Conservation (phyloP, 2,113 vertebrate genomes). For the Reinhardtius hippoglossoides region DNA sequence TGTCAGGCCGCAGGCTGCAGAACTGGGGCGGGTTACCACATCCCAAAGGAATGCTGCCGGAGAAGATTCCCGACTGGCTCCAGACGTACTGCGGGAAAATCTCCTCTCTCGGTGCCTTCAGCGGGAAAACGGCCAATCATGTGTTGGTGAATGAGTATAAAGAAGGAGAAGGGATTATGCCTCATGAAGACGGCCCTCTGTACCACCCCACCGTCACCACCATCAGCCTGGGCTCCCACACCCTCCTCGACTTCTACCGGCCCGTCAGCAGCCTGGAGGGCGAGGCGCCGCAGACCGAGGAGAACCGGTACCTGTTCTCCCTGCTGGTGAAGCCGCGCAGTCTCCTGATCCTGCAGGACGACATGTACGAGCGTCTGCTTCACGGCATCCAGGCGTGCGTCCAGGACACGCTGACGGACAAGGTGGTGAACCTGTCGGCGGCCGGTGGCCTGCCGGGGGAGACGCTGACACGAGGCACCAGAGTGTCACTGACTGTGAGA, state of each 20-base stretch:
- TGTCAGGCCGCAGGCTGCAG: conserved; percentile 88
- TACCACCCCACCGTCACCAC: conserved; percentile 93
- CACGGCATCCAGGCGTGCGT: conserved; percentile 82
- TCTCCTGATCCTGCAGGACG: conserved; percentile 86
- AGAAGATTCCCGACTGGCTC: conserved; percentile 89
- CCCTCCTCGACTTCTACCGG: conserved; percentile 88
- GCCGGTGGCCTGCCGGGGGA: conserved; percentile 69
- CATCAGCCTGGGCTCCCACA: conserved; percentile 90
- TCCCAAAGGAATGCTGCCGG: conserved; percentile 88
- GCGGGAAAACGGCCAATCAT: conserved; percentile 87
- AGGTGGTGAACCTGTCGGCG: conserved; percentile 78
- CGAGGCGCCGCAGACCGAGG: conserved; percentile 73
- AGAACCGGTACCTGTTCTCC: conserved; percentile 82
- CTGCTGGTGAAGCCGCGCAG: conserved; percentile 86
- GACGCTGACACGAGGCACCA: conserved; percentile 80
- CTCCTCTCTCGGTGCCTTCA: conserved; percentile 85
- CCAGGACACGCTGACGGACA: conserved; percentile 77
- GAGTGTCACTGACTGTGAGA: conserved; percentile 90
- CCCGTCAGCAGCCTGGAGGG: conserved; percentile 73
- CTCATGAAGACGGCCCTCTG: conserved; percentile 91
- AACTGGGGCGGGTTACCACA: conserved; percentile 93
- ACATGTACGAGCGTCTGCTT: conserved; percentile 85
- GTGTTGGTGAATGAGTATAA: conserved; percentile 92
- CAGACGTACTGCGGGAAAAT: conserved; percentile 84
- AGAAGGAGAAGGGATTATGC: conserved; percentile 91